These are phyloP conservation scores for Cantharis rufa DNA, from an alignment of 2,888 invertebrate genomes.

Conservation along the genomic window DNA sequence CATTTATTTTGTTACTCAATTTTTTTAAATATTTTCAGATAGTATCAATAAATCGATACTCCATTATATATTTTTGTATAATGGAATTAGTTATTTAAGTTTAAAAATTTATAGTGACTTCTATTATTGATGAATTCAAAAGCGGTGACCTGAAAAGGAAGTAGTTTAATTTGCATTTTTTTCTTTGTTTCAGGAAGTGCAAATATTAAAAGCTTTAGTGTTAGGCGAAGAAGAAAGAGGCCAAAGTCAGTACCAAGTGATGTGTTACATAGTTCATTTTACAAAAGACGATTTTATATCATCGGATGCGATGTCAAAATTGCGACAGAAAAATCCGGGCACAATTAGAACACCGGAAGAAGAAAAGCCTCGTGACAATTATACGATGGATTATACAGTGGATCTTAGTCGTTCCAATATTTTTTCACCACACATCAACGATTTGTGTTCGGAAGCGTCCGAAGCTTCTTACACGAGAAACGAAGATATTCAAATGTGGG, in stretches of 20 bases:
- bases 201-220: conserved; percentile 85
- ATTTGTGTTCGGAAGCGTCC: conserved; percentile 77
- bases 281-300: conserved; percentile 93
- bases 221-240: conserved; percentile 92
- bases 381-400: conserved; percentile 82
- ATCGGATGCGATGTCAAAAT: conserved; percentile 94
- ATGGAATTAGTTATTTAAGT: not conserved
- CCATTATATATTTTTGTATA: not conserved
- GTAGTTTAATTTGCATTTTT: not conserved
- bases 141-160: not conserved
- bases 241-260: conserved; percentile 83
- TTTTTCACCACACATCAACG: conserved; percentile 74
- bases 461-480: conserved; percentile 78
- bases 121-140: too few relatives aligned
- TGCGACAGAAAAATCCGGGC: conserved; percentile 73
- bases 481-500: conserved; percentile 79
- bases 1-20: not conserved
- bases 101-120: too few relatives aligned
- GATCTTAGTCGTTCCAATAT: conserved; percentile 69
- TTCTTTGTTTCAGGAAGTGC: conserved; percentile 75
- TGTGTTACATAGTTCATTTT: conserved; percentile 90
- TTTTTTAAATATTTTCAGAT: not conserved
- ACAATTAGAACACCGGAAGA: conserved; percentile 85
- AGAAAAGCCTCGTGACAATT: conserved; percentile 81
- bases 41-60: not conserved